A percentile compares a stretch with the other conserved stretches of the same genome.
Conservation (phyloP, 2,113 vertebrate species). For the Burhinus oedicnemus region DNA sequence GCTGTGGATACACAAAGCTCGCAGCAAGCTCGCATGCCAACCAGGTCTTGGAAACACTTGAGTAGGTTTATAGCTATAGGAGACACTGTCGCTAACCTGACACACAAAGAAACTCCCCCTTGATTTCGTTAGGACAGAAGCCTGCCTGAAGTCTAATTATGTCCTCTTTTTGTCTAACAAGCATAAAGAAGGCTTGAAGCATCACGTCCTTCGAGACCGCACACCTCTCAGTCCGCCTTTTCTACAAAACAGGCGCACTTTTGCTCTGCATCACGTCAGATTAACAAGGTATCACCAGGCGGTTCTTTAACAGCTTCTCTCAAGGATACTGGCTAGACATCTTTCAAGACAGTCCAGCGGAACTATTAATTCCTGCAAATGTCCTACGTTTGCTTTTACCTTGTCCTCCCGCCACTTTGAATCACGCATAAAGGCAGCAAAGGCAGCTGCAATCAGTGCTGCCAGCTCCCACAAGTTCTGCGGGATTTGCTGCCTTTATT, state of each 20-base stretch:
- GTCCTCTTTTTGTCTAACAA: not conserved
- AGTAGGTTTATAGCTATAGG: not conserved
- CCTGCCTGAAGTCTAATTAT: not conserved
- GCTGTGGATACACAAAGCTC: not conserved
- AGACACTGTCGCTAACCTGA: not conserved
- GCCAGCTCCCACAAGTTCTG: not conserved
- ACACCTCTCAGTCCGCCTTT: fast-evolving
- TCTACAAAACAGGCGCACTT: not conserved
- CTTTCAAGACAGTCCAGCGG: not conserved
- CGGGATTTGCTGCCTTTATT: not conserved
- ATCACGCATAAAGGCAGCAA: not conserved
- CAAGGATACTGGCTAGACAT: not conserved
- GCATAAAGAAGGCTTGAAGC: not conserved
- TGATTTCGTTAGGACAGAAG: not conserved
- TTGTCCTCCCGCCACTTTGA: not conserved
- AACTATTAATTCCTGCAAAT: not conserved
- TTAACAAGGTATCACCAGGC: not conserved
- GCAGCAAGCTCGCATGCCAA: not conserved
- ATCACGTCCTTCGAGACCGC: not conserved
- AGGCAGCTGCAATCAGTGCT: not conserved
- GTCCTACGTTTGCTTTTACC: not conserved
- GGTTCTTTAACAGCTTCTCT: not conserved
- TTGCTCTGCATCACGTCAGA: not conserved
- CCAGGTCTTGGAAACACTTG: not conserved
- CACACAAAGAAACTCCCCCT: not conserved